A percentile compares a stretch with the other conserved stretches of the same genome.
phyloP scores from a whole-genome alignment of 2,113 vertebrate genomes.

The Hydropotes inermis region DNA sequence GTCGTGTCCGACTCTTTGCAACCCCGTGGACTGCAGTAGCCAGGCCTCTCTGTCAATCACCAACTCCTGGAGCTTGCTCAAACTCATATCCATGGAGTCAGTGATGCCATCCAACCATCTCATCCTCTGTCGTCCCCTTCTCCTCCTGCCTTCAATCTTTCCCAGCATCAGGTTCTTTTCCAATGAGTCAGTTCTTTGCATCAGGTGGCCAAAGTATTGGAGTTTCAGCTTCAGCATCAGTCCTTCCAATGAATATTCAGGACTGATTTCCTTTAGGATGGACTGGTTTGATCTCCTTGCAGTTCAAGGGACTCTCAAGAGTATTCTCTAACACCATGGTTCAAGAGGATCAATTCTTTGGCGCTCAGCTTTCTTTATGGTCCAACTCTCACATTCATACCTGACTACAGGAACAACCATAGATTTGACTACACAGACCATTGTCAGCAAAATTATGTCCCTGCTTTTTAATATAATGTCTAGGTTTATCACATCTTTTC shows the following conservation, averaged over 20 bases:
- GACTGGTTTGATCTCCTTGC: background rate
- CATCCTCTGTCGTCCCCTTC: background rate
- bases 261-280: background rate
- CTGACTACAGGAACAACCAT: background rate
- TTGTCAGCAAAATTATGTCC: background rate
- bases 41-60: background rate
- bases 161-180: background rate
- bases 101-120: background rate
- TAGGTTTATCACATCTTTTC: background rate
- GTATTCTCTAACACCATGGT: background rate
- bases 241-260: background rate
- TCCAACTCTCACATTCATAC: background rate
- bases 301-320: background rate
- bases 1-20: background rate
- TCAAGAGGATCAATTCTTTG: background rate
- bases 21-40: background rate
- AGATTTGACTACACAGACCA: no score
- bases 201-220: background rate
- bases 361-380: accelerated
- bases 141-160: background rate
- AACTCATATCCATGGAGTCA: background rate
- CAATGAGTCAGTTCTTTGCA: background rate
- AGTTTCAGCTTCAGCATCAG: background rate
- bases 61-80: background rate
- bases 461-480: background rate